A percentile compares a stretch with the other conserved stretches of the same genome.
Conservation (phyloP, 2,888 invertebrate genomes). For the Pachymerium ferrugineum region DNA sequence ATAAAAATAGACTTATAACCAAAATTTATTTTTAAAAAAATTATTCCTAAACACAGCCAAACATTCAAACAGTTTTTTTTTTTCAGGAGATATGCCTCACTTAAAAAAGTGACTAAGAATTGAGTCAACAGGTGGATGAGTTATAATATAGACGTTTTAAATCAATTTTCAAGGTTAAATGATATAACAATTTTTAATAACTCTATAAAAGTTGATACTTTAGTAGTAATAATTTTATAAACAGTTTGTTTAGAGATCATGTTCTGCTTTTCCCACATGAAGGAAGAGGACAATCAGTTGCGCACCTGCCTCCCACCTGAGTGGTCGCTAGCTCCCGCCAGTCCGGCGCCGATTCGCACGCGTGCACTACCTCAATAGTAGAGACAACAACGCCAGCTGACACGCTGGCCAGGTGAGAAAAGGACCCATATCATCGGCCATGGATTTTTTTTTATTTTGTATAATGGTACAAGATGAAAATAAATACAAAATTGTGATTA, state of each 20-base stretch:
- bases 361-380: neutral
- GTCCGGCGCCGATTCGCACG: slow-evolving; percentile 1
- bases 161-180: neutral
- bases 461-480: neutral
- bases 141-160: neutral
- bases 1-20: too few relatives aligned
- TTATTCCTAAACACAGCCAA: too few relatives aligned
- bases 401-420: neutral
- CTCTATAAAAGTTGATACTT: neutral
- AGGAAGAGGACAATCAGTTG: slow-evolving; percentile 1
- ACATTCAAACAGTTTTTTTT: neutral
- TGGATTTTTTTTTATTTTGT: neutral
- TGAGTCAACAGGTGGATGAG: neutral
- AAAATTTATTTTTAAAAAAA: too few relatives aligned
- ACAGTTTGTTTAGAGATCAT: neutral
- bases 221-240: neutral
- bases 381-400: neutral
- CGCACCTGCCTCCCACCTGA: neutral
- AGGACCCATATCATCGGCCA: neutral
- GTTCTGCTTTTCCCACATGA: neutral
- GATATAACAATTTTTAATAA: neutral
- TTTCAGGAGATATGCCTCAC: neutral
- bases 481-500: slow-evolving; percentile 4
- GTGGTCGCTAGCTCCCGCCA: slow-evolving; percentile 13
- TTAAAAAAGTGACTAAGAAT: too few relatives aligned